Evolutionary conservation across 2,888 invertebrate species (phyloP).

Genomic region (Eulithis testata): DNA sequence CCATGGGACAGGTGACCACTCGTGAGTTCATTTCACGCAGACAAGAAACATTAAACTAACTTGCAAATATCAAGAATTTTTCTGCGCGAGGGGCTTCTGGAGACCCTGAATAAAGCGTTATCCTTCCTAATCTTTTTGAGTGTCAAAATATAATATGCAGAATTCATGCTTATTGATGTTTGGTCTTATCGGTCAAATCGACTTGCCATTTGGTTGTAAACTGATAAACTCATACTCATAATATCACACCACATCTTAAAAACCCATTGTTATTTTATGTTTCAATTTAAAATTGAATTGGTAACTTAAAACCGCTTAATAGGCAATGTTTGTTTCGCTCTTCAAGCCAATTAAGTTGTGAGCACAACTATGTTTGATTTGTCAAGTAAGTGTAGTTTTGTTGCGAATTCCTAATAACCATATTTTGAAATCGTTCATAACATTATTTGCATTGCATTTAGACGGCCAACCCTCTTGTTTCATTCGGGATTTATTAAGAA

Average conservation of each 20-base stretch:
- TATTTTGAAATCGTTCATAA: too few relatives aligned
- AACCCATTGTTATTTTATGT: neutral
- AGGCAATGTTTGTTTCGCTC: conserved; percentile 1
- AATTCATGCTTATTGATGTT: neutral
- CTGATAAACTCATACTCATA: neutral
- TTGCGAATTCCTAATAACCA: neutral
- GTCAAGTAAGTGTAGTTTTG: neutral
- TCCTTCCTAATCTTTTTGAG: neutral
- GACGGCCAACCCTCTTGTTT: too few relatives aligned
- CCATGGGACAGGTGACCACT: too few relatives aligned
- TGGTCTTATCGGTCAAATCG: neutral
- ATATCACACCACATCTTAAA: neutral
- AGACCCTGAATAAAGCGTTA: neutral
- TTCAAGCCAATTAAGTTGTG: neutral
- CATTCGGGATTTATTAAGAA: too few relatives aligned
- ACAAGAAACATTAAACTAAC: too few relatives aligned
- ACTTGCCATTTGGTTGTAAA: neutral
- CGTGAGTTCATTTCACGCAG: too few relatives aligned
- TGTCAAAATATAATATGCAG: neutral
- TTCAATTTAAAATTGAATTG: neutral
- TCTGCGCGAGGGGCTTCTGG: neutral
- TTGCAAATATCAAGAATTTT: too few relatives aligned
- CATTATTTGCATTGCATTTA: too few relatives aligned
- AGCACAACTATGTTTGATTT: conserved; percentile 1
- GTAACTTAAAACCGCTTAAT: neutral